These are phyloP conservation scores for Hirtodrosophila duncani DNA, from an alignment of 2,888 invertebrate species.

Conservation along the genomic window DNA sequence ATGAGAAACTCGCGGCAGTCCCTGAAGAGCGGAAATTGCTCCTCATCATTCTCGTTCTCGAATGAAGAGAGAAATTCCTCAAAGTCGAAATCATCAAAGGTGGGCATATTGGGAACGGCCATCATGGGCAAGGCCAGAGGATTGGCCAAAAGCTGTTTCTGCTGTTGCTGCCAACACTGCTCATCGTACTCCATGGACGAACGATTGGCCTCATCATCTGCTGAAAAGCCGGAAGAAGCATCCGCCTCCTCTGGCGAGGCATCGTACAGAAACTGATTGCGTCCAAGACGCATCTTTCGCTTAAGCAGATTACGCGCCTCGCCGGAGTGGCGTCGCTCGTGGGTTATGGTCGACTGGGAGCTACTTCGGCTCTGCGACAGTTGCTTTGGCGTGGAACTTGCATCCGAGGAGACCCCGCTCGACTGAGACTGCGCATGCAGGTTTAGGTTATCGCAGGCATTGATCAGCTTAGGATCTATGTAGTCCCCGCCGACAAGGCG, in stretches of 20 bases:
- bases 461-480: slow-evolving; percentile 83
- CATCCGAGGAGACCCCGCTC: slow-evolving; percentile 56
- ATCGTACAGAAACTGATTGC: slow-evolving; percentile 78
- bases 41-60: slow-evolving; percentile 81
- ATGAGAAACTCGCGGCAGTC: slow-evolving; percentile 77
- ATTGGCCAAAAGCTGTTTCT: slow-evolving; percentile 74
- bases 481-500: slow-evolving; percentile 69
- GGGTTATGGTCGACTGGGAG: slow-evolving; percentile 55
- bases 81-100: slow-evolving; percentile 81
- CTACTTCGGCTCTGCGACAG: slow-evolving; percentile 41
- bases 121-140: slow-evolving; percentile 26
- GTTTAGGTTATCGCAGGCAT: slow-evolving; percentile 85
- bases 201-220: slow-evolving; percentile 74
- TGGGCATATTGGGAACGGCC: slow-evolving; percentile 67
- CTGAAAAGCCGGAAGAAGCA: slow-evolving; percentile 59
- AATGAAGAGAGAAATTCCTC: slow-evolving; percentile 85
- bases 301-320: slow-evolving; percentile 74
- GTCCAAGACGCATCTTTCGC: slow-evolving; percentile 77
- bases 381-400: slow-evolving; percentile 58
- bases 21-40: slow-evolving; percentile 79
- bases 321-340: slow-evolving; percentile 63
- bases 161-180: slow-evolving; percentile 56
- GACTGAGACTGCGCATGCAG: slow-evolving; percentile 72
- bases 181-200: slow-evolving; percentile 70
- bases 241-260: slow-evolving; percentile 74